These are phyloP conservation scores for Apis laboriosa DNA, from an alignment of 1,140 invertebrate species.

Conservation along the genomic window DNA sequence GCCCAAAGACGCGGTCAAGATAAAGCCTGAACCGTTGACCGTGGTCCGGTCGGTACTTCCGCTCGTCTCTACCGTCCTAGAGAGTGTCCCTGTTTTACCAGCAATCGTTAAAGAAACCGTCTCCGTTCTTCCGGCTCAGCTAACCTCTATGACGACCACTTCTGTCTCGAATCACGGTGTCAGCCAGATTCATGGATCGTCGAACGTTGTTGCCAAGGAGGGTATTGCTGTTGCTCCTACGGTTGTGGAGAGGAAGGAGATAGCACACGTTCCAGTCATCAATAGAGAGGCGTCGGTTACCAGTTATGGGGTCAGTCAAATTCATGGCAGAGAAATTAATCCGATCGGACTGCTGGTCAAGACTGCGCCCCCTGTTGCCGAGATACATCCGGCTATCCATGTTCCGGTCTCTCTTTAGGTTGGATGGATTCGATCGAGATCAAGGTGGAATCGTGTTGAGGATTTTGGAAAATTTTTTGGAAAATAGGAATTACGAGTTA, in stretches of 20 bases:
- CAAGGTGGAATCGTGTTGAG: neutral
- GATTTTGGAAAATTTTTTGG: neutral
- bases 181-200: constrained; percentile 28
- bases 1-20: constrained; percentile 49
- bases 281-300: constrained; percentile 15
- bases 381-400: neutral
- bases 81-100: neutral
- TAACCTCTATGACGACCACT: neutral
- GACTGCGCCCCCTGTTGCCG: constrained; percentile 9
- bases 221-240: neutral
- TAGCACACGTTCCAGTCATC: neutral
- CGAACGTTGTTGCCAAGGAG: neutral
- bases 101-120: neutral
- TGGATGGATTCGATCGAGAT: neutral
- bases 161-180: constrained; percentile 13
- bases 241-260: neutral
- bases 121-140: neutral
- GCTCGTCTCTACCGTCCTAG: neutral
- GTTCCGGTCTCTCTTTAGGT: neutral
- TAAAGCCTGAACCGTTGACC: constrained; percentile 16
- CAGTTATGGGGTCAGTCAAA: constrained; percentile 39
- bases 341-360: constrained; percentile 8
- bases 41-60: neutral
- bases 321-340: constrained; percentile 39
- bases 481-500: neutral